Base-by-base conservation (phyloP, 2,888 invertebrate genomes). In the Lycocerus yunnanus region DNA sequence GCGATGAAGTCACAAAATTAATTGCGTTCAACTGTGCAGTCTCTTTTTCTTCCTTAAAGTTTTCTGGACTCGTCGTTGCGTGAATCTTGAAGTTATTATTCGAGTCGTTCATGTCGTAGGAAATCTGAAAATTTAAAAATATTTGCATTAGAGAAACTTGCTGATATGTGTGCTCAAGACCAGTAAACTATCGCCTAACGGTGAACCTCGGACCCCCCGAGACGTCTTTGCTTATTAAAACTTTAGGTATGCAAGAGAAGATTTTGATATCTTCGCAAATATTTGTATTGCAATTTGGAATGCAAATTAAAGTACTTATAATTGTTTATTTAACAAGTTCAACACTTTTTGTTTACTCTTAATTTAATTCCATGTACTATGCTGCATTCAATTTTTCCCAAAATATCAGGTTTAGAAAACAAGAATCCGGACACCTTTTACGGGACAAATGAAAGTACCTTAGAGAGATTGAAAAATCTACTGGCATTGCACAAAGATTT, bases 81-180 rank as follows among this genome's bases (percentile, higher is more conserved):
- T 58, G 58, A 13, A 68, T 66, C 27, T 82, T 81, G 43, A 82
- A 81, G 72, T 85, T 85, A 74, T 85, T 85, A 74, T 85, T 85
- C 13, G 82, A 77, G 73, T 85, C 85, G 75, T 83, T 83, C 77
- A n/a, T n/a, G 43, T 43, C 43, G n/a, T 43, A 5, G n/a, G n/a
- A 43, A 43, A 43, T 43, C 43, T 43, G 43, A 43, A 43, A 4
- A 27, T 27, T 27, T 3, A 27, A 27, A 27, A 27, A 3, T n/a
- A n/a, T n/a, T n/a, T n/a, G n/a, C n/a, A n/a, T n/a, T n/a, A n/a
- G n/a, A n/a, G n/a, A n/a, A n/a, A n/a, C n/a, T n/a, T n/a, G n/a
- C n/a, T n/a, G n/a, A n/a, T n/a, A n/a, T n/a, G 8, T 9, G 8
- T 21, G 21, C 21, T 21, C 21, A 21, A 21, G 0, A 21, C 21